phyloP scores from a whole-genome alignment of 64 coral and sea anemone genomes.

The Actinia equina region DNA sequence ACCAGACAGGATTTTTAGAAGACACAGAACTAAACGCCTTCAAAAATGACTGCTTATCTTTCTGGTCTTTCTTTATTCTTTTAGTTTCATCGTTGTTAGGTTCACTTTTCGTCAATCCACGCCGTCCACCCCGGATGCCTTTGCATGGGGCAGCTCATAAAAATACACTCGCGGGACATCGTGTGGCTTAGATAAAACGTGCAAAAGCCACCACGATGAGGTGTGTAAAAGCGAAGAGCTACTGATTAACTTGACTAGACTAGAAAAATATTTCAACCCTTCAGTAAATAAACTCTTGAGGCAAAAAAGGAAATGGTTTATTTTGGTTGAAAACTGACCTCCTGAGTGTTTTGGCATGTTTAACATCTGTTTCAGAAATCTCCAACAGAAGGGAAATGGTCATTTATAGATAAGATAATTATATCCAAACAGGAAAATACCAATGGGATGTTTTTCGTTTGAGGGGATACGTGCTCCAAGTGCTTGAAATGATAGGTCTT shows the following conservation, averaged over 20 bases:
- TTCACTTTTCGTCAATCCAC: neutral
- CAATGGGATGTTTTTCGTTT: neutral
- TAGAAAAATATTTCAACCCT: neutral
- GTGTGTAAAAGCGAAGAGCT: neutral
- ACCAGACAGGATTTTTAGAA: no score
- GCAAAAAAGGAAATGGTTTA: neutral
- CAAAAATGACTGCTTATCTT: no score
- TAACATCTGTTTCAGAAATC: neutral
- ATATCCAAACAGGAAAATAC: neutral
- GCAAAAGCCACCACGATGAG: neutral
- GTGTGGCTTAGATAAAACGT: neutral
- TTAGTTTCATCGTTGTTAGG: no score
- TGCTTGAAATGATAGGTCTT: neutral
- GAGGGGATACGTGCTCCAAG: no score
- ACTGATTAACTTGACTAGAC: slow-evolving; percentile 1
- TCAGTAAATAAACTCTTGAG: neutral
- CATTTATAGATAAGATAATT: neutral
- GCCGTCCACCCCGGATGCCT: neutral
- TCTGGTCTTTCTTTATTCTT: no score
- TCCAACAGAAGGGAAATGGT: neutral
- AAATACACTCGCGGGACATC: neutral
- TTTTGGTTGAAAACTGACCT: neutral
- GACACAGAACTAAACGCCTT: no score
- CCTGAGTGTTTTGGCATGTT: neutral
- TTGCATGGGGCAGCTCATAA: neutral